phyloP scores from a whole-genome alignment of 2,113 vertebrate species.

The Tragelaphus scriptus region DNA sequence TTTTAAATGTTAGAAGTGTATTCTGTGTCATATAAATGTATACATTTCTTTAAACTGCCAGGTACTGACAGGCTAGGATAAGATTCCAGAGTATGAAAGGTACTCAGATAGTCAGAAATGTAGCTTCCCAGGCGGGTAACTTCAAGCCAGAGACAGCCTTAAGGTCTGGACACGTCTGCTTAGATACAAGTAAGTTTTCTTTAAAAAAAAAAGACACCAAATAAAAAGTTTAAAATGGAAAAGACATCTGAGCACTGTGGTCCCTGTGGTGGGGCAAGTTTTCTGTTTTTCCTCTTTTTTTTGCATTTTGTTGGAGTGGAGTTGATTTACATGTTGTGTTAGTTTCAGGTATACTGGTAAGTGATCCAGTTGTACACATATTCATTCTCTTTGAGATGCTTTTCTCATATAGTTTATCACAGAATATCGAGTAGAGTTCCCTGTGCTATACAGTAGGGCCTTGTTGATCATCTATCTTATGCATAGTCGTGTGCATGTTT shows the following conservation, averaged over 20 bases:
- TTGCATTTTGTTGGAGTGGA: neutral
- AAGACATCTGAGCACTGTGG: neutral
- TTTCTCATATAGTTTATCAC: neutral
- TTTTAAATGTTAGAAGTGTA: neutral
- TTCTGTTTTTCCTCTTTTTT: neutral
- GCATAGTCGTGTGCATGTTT: neutral
- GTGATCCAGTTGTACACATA: neutral
- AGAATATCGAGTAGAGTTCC: neutral
- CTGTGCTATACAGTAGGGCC: neutral
- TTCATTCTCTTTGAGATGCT: neutral
- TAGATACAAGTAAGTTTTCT: neutral
- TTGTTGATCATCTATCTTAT: no score
- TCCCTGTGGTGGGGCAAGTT: neutral
- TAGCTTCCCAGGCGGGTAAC: neutral
- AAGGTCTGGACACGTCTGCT: neutral
- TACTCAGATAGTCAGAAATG: neutral
- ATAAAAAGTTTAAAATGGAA: neutral
- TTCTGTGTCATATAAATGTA: neutral
- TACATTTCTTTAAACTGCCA: neutral
- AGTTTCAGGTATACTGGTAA: neutral
- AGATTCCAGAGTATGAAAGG: neutral
- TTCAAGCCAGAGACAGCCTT: neutral
- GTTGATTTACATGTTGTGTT: neutral
- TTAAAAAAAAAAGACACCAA: neutral
- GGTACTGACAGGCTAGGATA: neutral